Base-by-base conservation (phyloP, 2,888 invertebrate genomes). In the Strigamia maritima region DNA sequence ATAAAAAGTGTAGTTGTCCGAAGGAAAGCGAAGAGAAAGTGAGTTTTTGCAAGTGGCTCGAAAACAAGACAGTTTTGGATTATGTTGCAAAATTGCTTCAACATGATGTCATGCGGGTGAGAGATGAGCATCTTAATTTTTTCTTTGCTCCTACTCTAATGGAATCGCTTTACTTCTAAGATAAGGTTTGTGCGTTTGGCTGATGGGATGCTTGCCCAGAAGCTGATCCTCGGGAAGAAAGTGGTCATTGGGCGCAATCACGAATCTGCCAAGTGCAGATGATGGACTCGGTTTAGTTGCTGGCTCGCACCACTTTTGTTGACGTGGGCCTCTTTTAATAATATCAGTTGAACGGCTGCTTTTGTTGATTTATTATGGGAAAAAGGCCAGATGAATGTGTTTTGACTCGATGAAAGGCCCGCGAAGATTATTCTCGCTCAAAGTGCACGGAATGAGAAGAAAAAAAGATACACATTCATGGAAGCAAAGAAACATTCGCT, bases 341-440 rank as follows among this genome's bases (percentile, higher is more conserved):
- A 74, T 74, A 24, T 74, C 74, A 22, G 26, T 74, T 28, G 24
- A 70, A 70, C 24, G 70, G 12, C 70, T 24, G 70, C 70, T 70
- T 74, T 14, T 16, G 6, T 74, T 74, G 74, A 74, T 74, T 74
- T 74, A 74, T 74, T 74, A 74, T 74, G 74, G 74, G 74, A 74
- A 74, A 28, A 31, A 31, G 12, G 28, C 26, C 74, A 74, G 74
- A 74, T 24, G 74, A 31, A 24, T 74, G 74, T 28, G 74, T 74
- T 74, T 74, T 31, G n/a, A 49, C 49, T 49, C 49, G 49, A 14
- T 49, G 16, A 49, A 44, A 44, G 16, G 14, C 12, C 12, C 10
- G 14, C 40, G 40, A 16, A 12, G 16, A 44, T 44, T 44, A 31
- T 31, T 31, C 31, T 31, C 31, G 40, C 40, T 44, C 40, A 44